Conservation (phyloP, 2,113 vertebrate genomes). For the Peromyscus californicus region DNA sequence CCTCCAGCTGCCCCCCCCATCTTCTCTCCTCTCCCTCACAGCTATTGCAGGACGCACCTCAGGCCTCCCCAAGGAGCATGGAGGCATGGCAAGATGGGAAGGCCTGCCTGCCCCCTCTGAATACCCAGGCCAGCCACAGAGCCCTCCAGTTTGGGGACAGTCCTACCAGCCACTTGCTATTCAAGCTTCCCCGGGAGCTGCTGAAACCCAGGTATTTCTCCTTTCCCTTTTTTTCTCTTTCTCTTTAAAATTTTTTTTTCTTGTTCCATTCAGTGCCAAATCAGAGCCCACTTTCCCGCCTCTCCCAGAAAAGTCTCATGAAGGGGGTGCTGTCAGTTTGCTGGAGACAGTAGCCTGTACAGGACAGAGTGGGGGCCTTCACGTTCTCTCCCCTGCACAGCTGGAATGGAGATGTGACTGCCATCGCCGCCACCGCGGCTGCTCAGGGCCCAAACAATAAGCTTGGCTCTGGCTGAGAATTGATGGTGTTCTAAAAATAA, state of each 20-base stretch:
- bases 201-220: slow-evolving; percentile 87
- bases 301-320: background rate
- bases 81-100: slow-evolving; percentile 45
- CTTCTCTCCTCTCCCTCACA: background rate
- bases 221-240: background rate
- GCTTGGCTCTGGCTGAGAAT: background rate
- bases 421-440: background rate
- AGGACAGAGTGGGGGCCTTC: fast-evolving
- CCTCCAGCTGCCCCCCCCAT: background rate
- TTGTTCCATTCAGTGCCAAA: background rate
- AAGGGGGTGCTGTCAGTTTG: background rate
- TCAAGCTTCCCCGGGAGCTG: slow-evolving; percentile 86
- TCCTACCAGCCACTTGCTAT: slow-evolving; percentile 90
- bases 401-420: background rate
- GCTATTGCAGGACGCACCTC: slow-evolving; percentile 76
- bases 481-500: slow-evolving; percentile 71
- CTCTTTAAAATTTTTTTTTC: background rate
- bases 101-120: background rate
- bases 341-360: background rate
- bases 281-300: background rate
- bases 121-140: slow-evolving; percentile 80
- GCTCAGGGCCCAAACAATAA: background rate
- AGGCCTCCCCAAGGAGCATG: slow-evolving; percentile 40
- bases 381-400: background rate
- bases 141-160: slow-evolving; percentile 89